Evolutionary conservation across 2,113 vertebrate species (phyloP).

Genomic region (Alectura lathami): DNA sequence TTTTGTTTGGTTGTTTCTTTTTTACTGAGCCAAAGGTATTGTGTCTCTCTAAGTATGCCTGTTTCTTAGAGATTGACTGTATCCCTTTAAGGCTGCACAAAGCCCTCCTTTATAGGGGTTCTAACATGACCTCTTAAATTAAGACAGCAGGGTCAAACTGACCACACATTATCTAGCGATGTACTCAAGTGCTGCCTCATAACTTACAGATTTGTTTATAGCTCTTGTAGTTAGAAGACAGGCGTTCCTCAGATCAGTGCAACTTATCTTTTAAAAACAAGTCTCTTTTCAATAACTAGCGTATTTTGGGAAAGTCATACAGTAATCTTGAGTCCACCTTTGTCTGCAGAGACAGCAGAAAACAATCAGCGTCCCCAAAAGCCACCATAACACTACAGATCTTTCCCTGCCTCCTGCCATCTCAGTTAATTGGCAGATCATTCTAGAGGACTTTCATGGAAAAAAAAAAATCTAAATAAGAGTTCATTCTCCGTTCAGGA

Average conservation of each 20-base stretch:
- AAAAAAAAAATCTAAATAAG: neutral
- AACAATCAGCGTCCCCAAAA: neutral
- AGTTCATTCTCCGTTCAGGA: neutral
- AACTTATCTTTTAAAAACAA: slow-evolving; percentile 40
- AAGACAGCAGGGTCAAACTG: slow-evolving; percentile 58
- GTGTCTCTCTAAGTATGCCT: neutral
- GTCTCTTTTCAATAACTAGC: neutral
- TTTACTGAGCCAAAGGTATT: slow-evolving; percentile 19
- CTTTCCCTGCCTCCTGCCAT: neutral
- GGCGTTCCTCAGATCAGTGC: slow-evolving; percentile 16
- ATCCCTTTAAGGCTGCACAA: slow-evolving; percentile 48
- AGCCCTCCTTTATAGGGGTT: slow-evolving; percentile 23
- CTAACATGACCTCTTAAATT: slow-evolving; percentile 39
- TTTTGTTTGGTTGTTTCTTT: no score
- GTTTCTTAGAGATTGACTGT: slow-evolving; percentile 8
- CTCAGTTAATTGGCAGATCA: neutral
- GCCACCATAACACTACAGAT: neutral
- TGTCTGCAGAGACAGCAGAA: neutral
- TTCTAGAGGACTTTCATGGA: neutral
- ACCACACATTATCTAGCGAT: slow-evolving; percentile 42
- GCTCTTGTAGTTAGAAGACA: slow-evolving; percentile 53
- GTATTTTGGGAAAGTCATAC: neutral
- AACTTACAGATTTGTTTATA: slow-evolving; percentile 57
- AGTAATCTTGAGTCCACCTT: neutral
- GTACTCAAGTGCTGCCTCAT: slow-evolving; percentile 57